Evolutionary conservation across 2,797 vertebrate genomes (phyloP).

Genomic region (Halcyon leucocephala): DNA sequence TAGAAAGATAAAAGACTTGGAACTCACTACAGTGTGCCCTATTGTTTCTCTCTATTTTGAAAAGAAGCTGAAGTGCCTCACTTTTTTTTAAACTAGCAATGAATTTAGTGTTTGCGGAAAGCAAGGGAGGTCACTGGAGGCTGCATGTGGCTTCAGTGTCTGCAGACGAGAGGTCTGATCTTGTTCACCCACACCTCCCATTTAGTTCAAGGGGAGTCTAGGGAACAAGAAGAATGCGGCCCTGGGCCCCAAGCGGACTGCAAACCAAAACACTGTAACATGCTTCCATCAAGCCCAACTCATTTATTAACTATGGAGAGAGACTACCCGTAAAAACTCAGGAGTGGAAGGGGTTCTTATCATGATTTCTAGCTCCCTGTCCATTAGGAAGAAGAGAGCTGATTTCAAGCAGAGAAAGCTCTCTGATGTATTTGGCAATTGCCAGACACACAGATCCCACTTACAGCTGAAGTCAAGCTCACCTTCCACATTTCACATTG

Average conservation of each 20-base stretch:
- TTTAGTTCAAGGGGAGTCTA: conserved; percentile 45
- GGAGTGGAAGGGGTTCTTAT: neutral
- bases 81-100: conserved; percentile 67
- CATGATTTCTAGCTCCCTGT: conserved; percentile 32
- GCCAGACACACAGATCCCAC: neutral
- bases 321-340: neutral
- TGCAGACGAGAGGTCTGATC: conserved; percentile 60
- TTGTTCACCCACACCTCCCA: conserved; percentile 66
- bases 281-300: conserved; percentile 38
- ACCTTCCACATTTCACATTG: neutral
- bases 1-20: conserved; percentile 91
- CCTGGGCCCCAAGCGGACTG: neutral
- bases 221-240: conserved; percentile 29
- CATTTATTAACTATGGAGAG: conserved; percentile 56
- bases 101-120: conserved; percentile 71
- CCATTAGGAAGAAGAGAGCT: conserved; percentile 8
- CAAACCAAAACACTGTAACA: conserved; percentile 23
- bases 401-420: neutral
- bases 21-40: conserved; percentile 84
- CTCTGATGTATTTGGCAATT: neutral
- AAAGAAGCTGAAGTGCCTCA: conserved; percentile 77
- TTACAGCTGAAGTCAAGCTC: conserved; percentile 6
- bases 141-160: conserved; percentile 63
- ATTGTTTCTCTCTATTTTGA: conserved; percentile 84
- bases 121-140: conserved; percentile 48